Evolutionary conservation across 1,140 invertebrate species (phyloP).

Genomic region (Chionoecetes opilio): DNA sequence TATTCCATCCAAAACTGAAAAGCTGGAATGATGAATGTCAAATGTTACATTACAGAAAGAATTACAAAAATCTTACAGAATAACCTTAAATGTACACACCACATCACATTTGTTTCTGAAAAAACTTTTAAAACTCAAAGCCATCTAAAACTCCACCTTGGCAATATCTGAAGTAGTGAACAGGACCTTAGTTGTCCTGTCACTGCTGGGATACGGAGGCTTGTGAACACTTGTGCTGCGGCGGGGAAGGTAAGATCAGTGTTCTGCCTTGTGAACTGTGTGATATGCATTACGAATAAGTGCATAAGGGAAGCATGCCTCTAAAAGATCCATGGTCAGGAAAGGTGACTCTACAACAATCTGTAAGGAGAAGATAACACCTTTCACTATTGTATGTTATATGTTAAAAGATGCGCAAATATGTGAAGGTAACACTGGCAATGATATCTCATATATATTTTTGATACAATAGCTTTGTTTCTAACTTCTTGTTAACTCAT

Average conservation of each 20-base stretch:
- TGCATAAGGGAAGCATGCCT: conserved; percentile 99
- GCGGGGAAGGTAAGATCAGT: not conserved
- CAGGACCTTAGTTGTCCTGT: not conserved
- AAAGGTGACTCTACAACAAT: conserved; percentile 99
- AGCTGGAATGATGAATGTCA: not conserved
- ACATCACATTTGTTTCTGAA: conserved; percentile 10
- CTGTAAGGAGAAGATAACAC: conserved; percentile 84
- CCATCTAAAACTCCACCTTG: not conserved
- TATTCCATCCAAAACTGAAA: not conserved
- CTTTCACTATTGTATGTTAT: no score
- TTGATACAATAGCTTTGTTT: no score
- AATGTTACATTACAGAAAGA: not conserved
- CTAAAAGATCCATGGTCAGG: conserved; percentile 98
- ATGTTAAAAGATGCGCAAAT: no score
- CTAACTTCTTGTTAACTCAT: no score
- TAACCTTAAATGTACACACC: not conserved
- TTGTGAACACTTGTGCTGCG: not conserved
- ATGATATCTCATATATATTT: no score
- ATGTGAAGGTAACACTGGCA: no score
- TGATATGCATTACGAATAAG: conserved; percentile 98
- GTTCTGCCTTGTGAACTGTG: conserved; percentile 91
- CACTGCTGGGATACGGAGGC: not conserved
- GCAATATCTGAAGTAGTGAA: not conserved
- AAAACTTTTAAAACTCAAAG: not conserved
- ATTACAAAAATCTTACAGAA: not conserved